A percentile compares a stretch with the other conserved stretches of the same genome.
Conservation (phyloP, 2,113 vertebrate genomes). For the Butorides virescens region DNA sequence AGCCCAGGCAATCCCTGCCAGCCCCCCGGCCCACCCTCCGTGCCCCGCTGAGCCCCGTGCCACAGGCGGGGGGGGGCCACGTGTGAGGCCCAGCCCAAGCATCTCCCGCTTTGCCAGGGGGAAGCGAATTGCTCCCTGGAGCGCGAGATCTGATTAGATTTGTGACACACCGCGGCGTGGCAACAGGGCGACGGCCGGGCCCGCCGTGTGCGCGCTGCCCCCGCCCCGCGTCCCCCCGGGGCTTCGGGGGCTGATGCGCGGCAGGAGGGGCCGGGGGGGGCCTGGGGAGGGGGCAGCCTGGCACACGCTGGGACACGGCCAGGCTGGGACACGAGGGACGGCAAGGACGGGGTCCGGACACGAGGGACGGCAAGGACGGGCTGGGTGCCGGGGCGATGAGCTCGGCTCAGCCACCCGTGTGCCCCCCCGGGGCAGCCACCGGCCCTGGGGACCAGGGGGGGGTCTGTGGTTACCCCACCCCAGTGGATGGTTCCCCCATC, state of each 20-base stretch:
- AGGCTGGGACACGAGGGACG: rapidly evolving
- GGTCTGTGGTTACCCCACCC: neutral
- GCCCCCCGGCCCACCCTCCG: neutral
- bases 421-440: rapidly evolving
- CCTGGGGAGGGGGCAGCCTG: neutral
- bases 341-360: neutral
- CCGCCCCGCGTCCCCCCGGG: rapidly evolving
- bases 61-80: neutral
- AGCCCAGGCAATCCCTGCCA: neutral
- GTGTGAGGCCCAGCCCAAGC: neutral
- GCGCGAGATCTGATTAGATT: conserved; percentile 49
- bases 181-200: neutral
- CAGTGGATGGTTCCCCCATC: neutral
- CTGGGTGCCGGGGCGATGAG: rapidly evolving
- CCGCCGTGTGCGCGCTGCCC: rapidly evolving
- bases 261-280: neutral
- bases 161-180: neutral
- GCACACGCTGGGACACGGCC: rapidly evolving
- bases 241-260: rapidly evolving
- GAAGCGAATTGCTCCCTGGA: neutral
- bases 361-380: neutral
- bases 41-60: neutral
- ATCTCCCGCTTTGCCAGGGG: neutral
- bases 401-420: neutral
- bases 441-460: rapidly evolving